phyloP scores from a whole-genome alignment of 1,140 invertebrate species.

The Pissodes strobi region DNA sequence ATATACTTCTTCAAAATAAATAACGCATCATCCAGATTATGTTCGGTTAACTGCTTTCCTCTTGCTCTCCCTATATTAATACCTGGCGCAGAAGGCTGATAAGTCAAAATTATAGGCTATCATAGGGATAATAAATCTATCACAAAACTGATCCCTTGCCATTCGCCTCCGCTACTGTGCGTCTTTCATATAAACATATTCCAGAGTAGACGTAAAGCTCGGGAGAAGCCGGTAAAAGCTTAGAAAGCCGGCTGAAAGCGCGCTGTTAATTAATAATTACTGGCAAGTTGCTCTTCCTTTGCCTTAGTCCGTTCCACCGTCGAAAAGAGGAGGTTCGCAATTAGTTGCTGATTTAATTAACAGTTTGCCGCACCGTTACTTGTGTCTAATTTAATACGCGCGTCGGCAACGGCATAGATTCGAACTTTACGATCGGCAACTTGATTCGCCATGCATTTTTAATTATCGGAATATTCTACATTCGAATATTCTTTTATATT shows the following conservation, averaged over 20 bases:
- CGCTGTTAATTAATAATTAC: conserved; percentile 61
- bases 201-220: conserved; percentile 50
- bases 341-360: conserved; percentile 53
- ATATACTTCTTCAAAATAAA: too few relatives aligned
- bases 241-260: conserved; percentile 59
- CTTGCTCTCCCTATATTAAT: too few relatives aligned
- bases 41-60: too few relatives aligned
- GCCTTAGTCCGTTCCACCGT: conserved; percentile 51
- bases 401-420: neutral
- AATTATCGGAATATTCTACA: too few relatives aligned
- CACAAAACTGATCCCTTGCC: too few relatives aligned
- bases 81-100: too few relatives aligned
- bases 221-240: conserved; percentile 58
- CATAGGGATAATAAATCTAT: too few relatives aligned
- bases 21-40: too few relatives aligned
- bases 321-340: conserved; percentile 45
- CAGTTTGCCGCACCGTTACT: conserved; percentile 53
- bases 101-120: too few relatives aligned
- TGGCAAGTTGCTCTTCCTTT: conserved; percentile 58
- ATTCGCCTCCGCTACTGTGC: conserved; percentile 22
- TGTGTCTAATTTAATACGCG: conserved; percentile 48
- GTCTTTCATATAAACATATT: conserved; percentile 50
- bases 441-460: too few relatives aligned
- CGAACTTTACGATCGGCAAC: neutral
- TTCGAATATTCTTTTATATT: too few relatives aligned